Base-by-base conservation (phyloP, 2,888 invertebrate genomes). In the Ischnus inquisitorius region DNA sequence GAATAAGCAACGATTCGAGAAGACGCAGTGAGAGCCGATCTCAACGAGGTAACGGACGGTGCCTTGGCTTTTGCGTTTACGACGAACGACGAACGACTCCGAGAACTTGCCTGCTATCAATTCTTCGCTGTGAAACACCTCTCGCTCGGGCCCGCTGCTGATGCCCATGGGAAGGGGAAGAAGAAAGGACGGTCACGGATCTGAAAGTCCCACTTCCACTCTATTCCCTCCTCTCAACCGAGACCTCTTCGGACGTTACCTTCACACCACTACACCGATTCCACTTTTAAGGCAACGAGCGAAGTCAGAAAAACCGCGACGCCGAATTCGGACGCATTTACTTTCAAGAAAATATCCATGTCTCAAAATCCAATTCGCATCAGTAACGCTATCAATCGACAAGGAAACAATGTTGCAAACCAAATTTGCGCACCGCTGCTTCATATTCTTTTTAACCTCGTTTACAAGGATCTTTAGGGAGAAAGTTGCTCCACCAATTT, bases 141-240 rank as follows among this genome's bases (percentile, higher is more conserved):
- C 80, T 81, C 77, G 68, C 74, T 77, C 39, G 39, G 16, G 4
- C 41, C 48, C 43, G 80, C 71, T 64, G 64, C 51, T 34, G 72
- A 48, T 69, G 39, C 6, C 28, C 68, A 4, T 68, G 75, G 83
- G 75, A 79, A 83, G 84, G 85, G 67, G 85, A 82, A 85, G 79
- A 79, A 74, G 87, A 87, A 87, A 84, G 86, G 85, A 86, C 86
- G 82, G 83, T 75, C 72, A 74, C 67, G 74, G 68, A 51, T 65
- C 79, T 79, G 68, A 68, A 60, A 84, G 86, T 60, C 86, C 86
- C 83, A 85, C 84, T 86, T 86, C 74, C 85, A 82, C 76, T 72
- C 54, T 22, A 22, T 39, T 76, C 71, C 79, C 65, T 64, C 71
- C 51, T 65, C 79, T 67, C 72, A n/a, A 19, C 71, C 43, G 41